Conservation (phyloP, 2,888 invertebrate species). For the Nomada hirtipes region DNA sequence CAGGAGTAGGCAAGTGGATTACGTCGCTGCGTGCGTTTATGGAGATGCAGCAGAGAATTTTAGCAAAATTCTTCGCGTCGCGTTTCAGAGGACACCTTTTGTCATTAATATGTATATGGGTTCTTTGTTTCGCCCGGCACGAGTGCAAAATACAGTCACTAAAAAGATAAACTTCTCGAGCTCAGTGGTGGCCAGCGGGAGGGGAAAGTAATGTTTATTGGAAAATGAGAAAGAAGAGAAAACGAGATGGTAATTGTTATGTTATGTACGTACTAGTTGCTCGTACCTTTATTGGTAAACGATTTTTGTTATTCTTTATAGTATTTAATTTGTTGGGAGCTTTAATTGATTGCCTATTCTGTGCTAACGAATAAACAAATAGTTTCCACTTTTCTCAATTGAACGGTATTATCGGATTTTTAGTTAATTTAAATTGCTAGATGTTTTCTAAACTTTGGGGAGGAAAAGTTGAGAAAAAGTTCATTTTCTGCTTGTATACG, state of each 20-base stretch:
- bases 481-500: no score
- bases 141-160: not conserved
- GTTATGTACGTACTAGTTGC: not conserved
- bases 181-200: not conserved
- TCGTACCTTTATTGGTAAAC: not conserved
- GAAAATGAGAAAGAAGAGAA: not conserved
- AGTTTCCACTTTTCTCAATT: no score
- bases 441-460: no score
- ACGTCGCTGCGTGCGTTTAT: not conserved
- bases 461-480: no score
- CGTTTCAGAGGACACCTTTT: not conserved
- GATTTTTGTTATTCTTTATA: not conserved
- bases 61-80: constrained; percentile 19
- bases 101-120: not conserved
- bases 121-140: not conserved
- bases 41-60: constrained; percentile 14
- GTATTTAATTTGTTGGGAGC: no score
- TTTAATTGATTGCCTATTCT: no score
- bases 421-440: no score
- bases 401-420: no score
- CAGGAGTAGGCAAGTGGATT: not conserved
- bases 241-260: not conserved
- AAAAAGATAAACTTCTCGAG: not conserved
- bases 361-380: no score
- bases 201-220: not conserved